phyloP scores from a whole-genome alignment of 2,797 vertebrate genomes.

The Lutjanus campechanus region DNA sequence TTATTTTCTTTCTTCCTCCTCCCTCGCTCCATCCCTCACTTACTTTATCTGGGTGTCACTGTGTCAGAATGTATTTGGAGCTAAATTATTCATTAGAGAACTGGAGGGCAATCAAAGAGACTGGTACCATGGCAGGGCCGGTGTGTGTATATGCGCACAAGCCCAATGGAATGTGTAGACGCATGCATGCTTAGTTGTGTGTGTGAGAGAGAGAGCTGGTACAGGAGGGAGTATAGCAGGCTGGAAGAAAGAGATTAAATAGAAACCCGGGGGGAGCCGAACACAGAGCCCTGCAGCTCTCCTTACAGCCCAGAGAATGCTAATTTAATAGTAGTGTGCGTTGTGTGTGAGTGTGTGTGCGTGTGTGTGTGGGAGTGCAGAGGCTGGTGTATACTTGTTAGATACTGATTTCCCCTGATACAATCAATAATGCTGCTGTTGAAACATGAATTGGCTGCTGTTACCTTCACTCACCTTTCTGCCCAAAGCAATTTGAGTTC shows the following conservation, averaged over 20 bases:
- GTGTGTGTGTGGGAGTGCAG: background rate
- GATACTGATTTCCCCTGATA: slow-evolving; percentile 24
- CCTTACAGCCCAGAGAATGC: slow-evolving; percentile 43
- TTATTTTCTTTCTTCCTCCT: slow-evolving; percentile 52
- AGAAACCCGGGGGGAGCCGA: slow-evolving; percentile 54
- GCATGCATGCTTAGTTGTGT: background rate
- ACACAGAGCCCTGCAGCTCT: slow-evolving; percentile 55
- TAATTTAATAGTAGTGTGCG: slow-evolving; percentile 45
- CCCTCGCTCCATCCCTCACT: slow-evolving; percentile 52
- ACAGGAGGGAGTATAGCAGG: slow-evolving; percentile 35
- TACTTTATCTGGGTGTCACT: slow-evolving; percentile 70
- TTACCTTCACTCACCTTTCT: slow-evolving; percentile 31
- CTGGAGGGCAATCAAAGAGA: slow-evolving; percentile 75
- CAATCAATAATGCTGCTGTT: slow-evolving; percentile 34
- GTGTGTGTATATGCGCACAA: slow-evolving; percentile 17
- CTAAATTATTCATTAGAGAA: slow-evolving; percentile 77
- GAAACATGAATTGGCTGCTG: slow-evolving; percentile 23
- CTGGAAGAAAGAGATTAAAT: slow-evolving; percentile 66
- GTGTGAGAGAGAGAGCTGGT: slow-evolving; percentile 4
- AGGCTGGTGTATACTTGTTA: slow-evolving; percentile 5
- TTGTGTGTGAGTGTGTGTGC: slow-evolving; percentile 17
- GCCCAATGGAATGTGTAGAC: background rate
- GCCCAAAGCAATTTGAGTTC: slow-evolving; percentile 14
- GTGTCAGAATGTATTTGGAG: slow-evolving; percentile 67
- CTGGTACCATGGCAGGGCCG: slow-evolving; percentile 35